Conservation (phyloP, 1,140 invertebrate genomes). For the Drosophila albomicans region DNA sequence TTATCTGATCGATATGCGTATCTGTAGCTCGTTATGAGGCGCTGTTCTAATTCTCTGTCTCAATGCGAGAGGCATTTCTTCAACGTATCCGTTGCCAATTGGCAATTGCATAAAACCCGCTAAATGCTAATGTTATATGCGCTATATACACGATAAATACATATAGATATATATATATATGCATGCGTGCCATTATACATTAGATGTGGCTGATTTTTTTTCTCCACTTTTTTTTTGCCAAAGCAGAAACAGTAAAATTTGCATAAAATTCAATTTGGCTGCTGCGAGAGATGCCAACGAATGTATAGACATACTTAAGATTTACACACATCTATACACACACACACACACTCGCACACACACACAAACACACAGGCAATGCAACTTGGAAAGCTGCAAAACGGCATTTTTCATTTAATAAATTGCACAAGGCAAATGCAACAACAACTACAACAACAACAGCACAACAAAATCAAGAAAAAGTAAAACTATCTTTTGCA, state of each 20-base stretch:
- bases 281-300: conserved; percentile 65
- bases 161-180: conserved; percentile 24
- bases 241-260: conserved; percentile 73
- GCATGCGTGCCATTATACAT: conserved; percentile 72
- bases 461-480: conserved; percentile 37
- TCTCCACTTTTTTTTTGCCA: conserved; percentile 29
- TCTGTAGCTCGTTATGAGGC: conserved; percentile 22
- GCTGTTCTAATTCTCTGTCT: conserved; percentile 39
- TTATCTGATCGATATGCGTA: conserved; percentile 39
- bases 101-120: conserved; percentile 57
- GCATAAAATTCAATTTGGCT: conserved; percentile 81
- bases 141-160: conserved; percentile 2
- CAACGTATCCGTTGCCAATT: conserved; percentile 55
- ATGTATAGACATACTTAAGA: conserved; percentile 39
- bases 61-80: conserved; percentile 18
- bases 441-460: conserved; percentile 38
- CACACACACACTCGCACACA: conserved; percentile 7
- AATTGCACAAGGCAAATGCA: conserved; percentile 80
- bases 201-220: conserved; percentile 73
- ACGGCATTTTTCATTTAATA: conserved; percentile 83
- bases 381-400: conserved; percentile 82
- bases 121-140: conserved; percentile 26
- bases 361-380: conserved; percentile 48
- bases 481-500: conserved; percentile 29
- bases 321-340: conserved; percentile 6